Percentiles rank a stretch among this genome's conserved stretches.
Conservation (phyloP, 2,797 vertebrate genomes). For the Tadarida brasiliensis region DNA sequence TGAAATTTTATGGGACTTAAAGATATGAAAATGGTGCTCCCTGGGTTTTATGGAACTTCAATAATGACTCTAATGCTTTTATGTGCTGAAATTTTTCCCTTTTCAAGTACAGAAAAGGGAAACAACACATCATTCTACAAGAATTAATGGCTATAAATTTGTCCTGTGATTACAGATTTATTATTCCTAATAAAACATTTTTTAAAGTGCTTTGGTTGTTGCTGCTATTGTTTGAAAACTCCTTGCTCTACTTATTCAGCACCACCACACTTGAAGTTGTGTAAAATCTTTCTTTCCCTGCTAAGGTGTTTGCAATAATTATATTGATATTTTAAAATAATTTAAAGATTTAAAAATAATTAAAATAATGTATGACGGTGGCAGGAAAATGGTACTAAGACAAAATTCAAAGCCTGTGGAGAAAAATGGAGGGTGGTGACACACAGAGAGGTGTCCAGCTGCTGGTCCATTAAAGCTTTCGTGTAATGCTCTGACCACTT, state of each 20-base stretch:
- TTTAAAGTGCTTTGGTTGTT: not conserved
- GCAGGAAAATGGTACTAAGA: not conserved
- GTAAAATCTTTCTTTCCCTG: conserved; percentile 22
- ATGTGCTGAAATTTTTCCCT: not conserved
- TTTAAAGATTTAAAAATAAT: conserved; percentile 9
- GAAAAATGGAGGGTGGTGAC: not conserved
- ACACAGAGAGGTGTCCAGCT: not conserved
- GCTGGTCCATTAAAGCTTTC: not conserved
- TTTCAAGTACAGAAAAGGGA: conserved; percentile 34
- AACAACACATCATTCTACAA: conserved; percentile 4
- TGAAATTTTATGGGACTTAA: not conserved
- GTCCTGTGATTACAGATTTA: not conserved
- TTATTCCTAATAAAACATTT: not conserved
- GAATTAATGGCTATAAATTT: conserved; percentile 29
- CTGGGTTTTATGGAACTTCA: not conserved
- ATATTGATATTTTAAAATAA: conserved; percentile 28
- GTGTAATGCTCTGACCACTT: conserved; percentile 66
- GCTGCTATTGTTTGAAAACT: conserved; percentile 7
- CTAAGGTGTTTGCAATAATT: conserved; percentile 13
- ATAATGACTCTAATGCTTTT: not conserved
- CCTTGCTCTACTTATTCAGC: not conserved
- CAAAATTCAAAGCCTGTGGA: not conserved
- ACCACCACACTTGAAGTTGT: not conserved
- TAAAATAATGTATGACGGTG: not conserved
- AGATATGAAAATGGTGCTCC: not conserved